Evolutionary conservation across 1,140 invertebrate species (phyloP), one percentile per base, ranked within the genome.

Genomic region (Polyergus mexicanus): DNA sequence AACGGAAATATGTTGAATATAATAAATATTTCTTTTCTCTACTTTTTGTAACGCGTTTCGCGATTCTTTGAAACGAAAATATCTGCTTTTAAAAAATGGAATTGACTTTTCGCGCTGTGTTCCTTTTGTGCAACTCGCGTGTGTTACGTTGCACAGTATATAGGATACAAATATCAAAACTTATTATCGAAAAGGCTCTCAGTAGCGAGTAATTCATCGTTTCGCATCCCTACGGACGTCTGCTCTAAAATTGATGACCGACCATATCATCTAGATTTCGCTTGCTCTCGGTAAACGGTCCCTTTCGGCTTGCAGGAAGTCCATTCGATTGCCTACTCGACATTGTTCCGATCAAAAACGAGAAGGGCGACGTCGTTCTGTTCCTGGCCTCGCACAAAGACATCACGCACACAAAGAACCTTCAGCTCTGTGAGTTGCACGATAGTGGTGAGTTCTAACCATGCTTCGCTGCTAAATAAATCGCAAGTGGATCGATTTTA

Each of bases 261-360:
- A n/a, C 1, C 8, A 65, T 77, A 65, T 68, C 51, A 13, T 13
- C 11, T 25, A 1, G 5, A 6, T 38, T 56, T 56, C 32, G 13
- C 7, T 28, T 11, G 28, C 19, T 22, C 38, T 44, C 38, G 44
- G 22, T 38, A 72, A 71, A 84, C 35, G 22, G n/a, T 11, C 0
- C 3, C 56, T 10, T 66, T 81, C 84, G 85, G 76, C 93, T 96
- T 96, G 25, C 95, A 99, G 98, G 98, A 87, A 97, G 96, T 86
- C 97, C 98, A 47, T 99, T 99, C 95, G 98, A 98, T 97, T 99
- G 99, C 95, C 96, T 99, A 85, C 96, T 99, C 95, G 99, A 99
- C 95, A 99, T 99, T 94, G 98, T 99, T 58, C 98, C 98, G 92
- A 99, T 99, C 95, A 99, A 99, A 96, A 99, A 99, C 96, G 98